Evolutionary conservation across 2,797 vertebrate genomes (phyloP), one percentile per base, ranked within the genome.

Genomic region (Clarias fuscus): DNA sequence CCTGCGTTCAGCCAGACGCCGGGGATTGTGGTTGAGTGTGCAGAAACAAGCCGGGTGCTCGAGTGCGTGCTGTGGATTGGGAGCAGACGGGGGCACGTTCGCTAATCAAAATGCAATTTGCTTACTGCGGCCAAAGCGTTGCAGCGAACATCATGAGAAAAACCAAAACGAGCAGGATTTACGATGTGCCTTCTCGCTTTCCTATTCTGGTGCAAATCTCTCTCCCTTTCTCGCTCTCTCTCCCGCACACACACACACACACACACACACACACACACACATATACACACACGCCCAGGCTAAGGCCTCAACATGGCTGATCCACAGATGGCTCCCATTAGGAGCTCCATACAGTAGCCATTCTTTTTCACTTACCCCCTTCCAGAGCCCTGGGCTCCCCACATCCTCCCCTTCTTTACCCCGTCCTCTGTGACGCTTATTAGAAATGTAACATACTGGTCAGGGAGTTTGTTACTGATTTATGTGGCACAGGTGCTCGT

Each of bases 281-380:
- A 56, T 43, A 40, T 83, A 30, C 68, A 59, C 37, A 53, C 72
- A 24, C 75, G 22, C 86, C 62, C 82, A 64, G 59, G 30, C 76
- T 2, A 53, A 48, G 71, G 59, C 83, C 85, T 90, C 91, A 92
- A 92, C 95, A 94, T 94, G 91, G 89, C 91, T 94, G 88, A 92
- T 72, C 93, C 95, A 96, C 98, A 99, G 97, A 97, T 99, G 98
- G 96, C 95, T 96, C 95, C 94, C 96, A 97, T 98, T 98, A 98
- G 93, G 92, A 92, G 90, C 92, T 82, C 93, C 95, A 95, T 96
- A 95, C 96, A 96, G 88, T 91, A 96, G 96, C 97, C 96, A 96
- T 98, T 97, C 96, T 96, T 97, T 97, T 97, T 97, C 96, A 95
- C 97, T 89, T 95, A 95, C 94, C 93, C 95, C 93, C 93, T 91